Evolutionary conservation across 2,888 invertebrate genomes (phyloP), one percentile per base, ranked within the genome.

Genomic region (Calameuta pallipes): DNA sequence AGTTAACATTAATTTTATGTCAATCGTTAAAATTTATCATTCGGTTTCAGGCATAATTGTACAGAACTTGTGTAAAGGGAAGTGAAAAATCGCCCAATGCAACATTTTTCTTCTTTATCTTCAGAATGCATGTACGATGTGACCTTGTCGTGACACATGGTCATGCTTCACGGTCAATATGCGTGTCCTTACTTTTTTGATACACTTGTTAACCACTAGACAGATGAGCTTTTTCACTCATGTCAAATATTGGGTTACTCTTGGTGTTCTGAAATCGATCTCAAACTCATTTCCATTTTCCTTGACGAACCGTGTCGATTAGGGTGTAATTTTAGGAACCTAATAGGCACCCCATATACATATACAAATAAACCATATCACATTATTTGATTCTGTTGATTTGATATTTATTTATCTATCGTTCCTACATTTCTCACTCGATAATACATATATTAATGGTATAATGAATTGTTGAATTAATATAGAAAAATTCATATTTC

Each of bases 221-320:
- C 56, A 56, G 56, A 15, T 56, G 56, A 56, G 23, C 23, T 23
- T 77, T 71, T 81, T 79, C 79, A 79, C 77, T 73, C 76, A 76
- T 71, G 78, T 81, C 82, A 81, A 81, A 82, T 80, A 80, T 80
- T 81, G 77, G 79, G 69, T 76, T 79, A 78, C 81, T 56, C 79
- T 68, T 35, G 69, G 77, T 76, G 56, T 9, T 35, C 74, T 13
- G 41, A 77, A 56, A 33, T 33, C 15, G 41, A 56, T 76, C 70
- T 75, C 70, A 80, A 56, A 76, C 76, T 75, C 75, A 69, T 75
- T 76, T 78, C 56, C 74, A 80, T 80, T 78, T 74, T 41, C 74
- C 68, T 69, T 69, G 71, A 71, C 73, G 36, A 76, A 75, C 75
- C 75, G 71, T 74, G 70, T 68, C 73, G 75, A 71, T 15, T 31